phyloP scores from a whole-genome alignment of 2,113 vertebrate genomes.

The Dromiciops gliroides region DNA sequence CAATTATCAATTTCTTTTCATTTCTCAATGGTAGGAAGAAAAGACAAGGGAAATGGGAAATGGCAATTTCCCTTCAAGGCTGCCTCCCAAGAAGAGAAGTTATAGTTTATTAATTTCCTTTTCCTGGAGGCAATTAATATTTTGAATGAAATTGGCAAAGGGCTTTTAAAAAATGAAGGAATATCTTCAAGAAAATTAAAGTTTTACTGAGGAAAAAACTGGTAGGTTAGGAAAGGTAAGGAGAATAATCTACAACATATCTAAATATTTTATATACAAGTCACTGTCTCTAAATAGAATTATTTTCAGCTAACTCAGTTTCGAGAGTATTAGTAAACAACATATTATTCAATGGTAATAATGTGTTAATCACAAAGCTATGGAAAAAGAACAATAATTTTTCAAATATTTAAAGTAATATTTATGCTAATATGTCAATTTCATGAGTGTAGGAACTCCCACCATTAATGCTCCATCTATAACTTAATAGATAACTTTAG shows the following conservation, averaged over 20 bases:
- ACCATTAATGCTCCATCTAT: background rate
- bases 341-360: background rate
- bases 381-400: background rate
- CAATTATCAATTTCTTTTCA: conserved; percentile 74
- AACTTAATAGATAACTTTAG: background rate
- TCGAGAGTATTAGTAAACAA: background rate
- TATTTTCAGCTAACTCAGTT: background rate
- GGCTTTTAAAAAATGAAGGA: conserved; percentile 34
- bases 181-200: conserved; percentile 24
- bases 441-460: background rate
- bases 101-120: conserved; percentile 38
- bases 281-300: background rate
- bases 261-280: background rate
- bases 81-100: conserved; percentile 48
- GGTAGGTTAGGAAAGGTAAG: background rate
- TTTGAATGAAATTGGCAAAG: conserved; percentile 43
- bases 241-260: background rate
- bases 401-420: background rate
- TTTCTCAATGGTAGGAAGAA: conserved; percentile 61
- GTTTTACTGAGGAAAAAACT: conserved; percentile 14
- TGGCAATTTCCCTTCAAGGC: conserved; percentile 52
- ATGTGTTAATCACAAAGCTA: background rate
- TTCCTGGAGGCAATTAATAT: conserved; percentile 12
- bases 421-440: background rate
- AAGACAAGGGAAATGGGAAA: conserved; percentile 64